Evolutionary conservation across 2,797 vertebrate genomes (phyloP).

Genomic region (Enteromius paludinosus): DNA sequence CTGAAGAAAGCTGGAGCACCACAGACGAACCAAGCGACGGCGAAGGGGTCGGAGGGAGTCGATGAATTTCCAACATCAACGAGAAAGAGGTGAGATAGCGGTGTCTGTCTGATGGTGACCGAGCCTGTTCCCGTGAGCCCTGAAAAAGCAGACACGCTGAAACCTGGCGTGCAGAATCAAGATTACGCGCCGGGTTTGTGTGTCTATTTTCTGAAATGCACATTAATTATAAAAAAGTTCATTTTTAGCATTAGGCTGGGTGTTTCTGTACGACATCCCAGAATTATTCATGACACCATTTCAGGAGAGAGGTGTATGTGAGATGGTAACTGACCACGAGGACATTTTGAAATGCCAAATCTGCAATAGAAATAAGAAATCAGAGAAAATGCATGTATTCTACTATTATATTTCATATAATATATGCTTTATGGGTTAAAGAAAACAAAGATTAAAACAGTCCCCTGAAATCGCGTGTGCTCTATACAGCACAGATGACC

Average conservation of each 20-base stretch:
- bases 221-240: conserved; percentile 20
- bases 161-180: background rate
- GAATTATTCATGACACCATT: conserved; percentile 29
- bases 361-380: background rate
- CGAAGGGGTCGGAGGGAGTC: conserved; percentile 80
- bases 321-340: conserved; percentile 28
- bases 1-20: conserved; percentile 80
- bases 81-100: conserved; percentile 79
- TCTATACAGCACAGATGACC: background rate
- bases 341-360: conserved; percentile 40
- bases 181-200: background rate
- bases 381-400: background rate
- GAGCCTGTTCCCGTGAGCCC: conserved; percentile 8
- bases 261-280: conserved; percentile 6
- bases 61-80: conserved; percentile 79
- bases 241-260: background rate
- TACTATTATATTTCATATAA: background rate
- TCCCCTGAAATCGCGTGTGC: background rate
- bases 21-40: conserved; percentile 77
- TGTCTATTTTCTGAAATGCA: background rate
- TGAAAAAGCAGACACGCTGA: background rate
- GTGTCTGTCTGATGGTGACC: conserved; percentile 28
- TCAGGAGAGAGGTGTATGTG: conserved; percentile 14
- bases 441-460: background rate
- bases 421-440: background rate